These are phyloP conservation scores for Omphaloscelis lunosa DNA, from an alignment of 2,888 invertebrate species.

Conservation along the genomic window DNA sequence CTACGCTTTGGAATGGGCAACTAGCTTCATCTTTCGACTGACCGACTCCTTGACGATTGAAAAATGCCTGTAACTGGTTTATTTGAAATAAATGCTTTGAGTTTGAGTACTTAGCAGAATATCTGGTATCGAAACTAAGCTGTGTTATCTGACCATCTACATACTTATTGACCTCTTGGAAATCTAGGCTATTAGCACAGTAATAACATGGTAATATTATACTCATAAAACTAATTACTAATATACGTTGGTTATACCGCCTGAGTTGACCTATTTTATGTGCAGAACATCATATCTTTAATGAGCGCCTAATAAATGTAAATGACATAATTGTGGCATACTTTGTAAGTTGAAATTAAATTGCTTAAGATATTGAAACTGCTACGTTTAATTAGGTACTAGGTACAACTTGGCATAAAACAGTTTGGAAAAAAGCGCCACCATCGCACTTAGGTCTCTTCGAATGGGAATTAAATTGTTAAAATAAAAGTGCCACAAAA, in stretches of 20 bases:
- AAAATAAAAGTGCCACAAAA: no score
- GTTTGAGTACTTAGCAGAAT: not conserved
- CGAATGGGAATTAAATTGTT: no score
- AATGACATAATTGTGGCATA: slow-evolving; percentile 24
- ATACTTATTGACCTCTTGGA: slow-evolving; percentile 6
- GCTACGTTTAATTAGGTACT: not conserved
- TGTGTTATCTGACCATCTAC: slow-evolving; percentile 1
- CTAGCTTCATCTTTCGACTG: no score
- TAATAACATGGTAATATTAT: slow-evolving; percentile 13
- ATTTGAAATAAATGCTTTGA: no score
- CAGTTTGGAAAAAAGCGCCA: no score
- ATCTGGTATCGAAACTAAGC: not conserved
- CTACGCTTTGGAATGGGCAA: no score
- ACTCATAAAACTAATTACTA: slow-evolving; percentile 36
- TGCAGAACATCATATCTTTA: slow-evolving; percentile 17
- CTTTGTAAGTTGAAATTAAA: slow-evolving; percentile 28
- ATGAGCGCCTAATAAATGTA: slow-evolving; percentile 30
- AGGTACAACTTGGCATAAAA: not conserved
- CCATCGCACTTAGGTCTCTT: no score
- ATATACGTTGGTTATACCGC: not conserved
- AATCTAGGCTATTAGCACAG: slow-evolving; percentile 10
- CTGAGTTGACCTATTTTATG: slow-evolving; percentile 20
- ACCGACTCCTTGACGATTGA: no score
- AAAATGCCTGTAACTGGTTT: no score
- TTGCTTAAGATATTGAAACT: slow-evolving; percentile 14